Percentiles rank a stretch among this genome's conserved stretches.
Conservation (phyloP, 2,113 vertebrate species). For the Rhagologus leucostigma region DNA sequence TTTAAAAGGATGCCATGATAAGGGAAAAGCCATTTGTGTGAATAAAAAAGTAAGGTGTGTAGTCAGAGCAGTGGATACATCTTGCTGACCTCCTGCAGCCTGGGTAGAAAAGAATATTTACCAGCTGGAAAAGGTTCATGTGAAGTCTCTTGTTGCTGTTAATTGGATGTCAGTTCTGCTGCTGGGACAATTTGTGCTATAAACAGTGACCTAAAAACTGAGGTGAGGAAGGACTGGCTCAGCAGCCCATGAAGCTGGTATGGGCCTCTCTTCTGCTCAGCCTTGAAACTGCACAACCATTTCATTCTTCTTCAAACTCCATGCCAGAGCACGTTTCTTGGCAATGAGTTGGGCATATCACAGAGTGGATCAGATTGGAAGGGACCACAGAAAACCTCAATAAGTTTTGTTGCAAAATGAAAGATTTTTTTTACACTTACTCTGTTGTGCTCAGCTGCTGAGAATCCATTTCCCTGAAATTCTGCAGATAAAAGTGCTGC, state of each 20-base stretch:
- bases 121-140: neutral
- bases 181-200: neutral
- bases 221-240: neutral
- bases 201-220: neutral
- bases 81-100: neutral
- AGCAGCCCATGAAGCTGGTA: neutral
- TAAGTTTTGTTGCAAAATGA: neutral
- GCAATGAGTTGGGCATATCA: neutral
- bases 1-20: neutral
- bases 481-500: slow-evolving; percentile 7
- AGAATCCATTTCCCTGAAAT: neutral
- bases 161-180: neutral
- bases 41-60: neutral
- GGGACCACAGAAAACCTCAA: neutral
- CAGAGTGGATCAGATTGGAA: neutral
- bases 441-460: neutral
- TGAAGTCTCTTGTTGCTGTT: neutral
- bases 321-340: neutral
- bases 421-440: neutral
- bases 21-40: neutral
- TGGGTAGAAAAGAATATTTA: neutral
- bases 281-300: neutral
- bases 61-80: neutral
- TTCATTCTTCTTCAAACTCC: neutral
- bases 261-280: neutral